phyloP scores from a whole-genome alignment of 2,888 invertebrate species.

The Microplitis manilae region DNA sequence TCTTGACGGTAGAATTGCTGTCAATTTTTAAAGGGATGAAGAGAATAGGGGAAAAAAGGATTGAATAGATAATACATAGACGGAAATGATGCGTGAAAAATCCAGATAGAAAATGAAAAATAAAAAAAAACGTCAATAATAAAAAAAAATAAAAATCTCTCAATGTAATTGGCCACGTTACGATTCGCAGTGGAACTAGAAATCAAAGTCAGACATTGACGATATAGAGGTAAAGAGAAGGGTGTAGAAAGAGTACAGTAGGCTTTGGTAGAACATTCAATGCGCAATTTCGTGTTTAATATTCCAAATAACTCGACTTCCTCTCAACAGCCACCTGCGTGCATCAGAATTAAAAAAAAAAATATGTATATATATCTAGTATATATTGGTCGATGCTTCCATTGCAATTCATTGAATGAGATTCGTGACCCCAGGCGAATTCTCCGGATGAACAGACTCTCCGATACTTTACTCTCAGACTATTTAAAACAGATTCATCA shows the following conservation, averaged over 20 bases:
- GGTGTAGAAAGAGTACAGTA: background rate
- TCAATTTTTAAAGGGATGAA: slow-evolving; percentile 9
- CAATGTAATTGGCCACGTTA: slow-evolving; percentile 10
- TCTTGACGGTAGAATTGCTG: background rate
- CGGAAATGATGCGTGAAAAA: slow-evolving; percentile 17
- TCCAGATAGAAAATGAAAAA: background rate
- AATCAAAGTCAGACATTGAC: slow-evolving; percentile 17
- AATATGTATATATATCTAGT: slow-evolving; percentile 13
- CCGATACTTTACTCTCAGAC: background rate
- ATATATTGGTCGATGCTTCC: slow-evolving; percentile 20
- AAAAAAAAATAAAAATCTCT: background rate
- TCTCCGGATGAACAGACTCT: slow-evolving; percentile 1
- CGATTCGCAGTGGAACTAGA: slow-evolving; percentile 10
- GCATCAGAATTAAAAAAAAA: slow-evolving; percentile 13
- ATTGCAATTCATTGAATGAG: slow-evolving; percentile 30
- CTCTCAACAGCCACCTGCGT: slow-evolving; percentile 40
- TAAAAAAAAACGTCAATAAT: background rate
- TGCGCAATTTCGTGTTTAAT: slow-evolving; percentile 64
- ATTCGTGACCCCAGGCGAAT: slow-evolving; percentile 27
- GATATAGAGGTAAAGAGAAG: background rate
- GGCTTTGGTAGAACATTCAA: slow-evolving; percentile 49
- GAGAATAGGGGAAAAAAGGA: slow-evolving; percentile 16
- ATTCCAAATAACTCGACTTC: slow-evolving; percentile 65
- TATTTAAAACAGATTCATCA: background rate
- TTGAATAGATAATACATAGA: background rate